Conservation (phyloP, 1,140 invertebrate species). For the Lasaia peninsularis region DNA sequence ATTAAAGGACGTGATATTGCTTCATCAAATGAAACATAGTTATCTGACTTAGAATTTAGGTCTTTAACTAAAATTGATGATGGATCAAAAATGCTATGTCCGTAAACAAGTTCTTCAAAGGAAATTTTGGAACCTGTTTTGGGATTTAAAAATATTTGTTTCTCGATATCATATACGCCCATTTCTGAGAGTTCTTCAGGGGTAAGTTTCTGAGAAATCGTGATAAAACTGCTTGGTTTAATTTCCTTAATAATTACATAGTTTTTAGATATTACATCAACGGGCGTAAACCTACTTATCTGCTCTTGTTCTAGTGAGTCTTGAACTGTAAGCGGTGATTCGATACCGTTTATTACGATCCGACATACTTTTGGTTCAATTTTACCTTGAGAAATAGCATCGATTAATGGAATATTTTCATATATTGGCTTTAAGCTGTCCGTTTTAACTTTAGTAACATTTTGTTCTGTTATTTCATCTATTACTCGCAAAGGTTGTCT, state of each 20-base stretch:
- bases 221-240: slow-evolving; percentile 54
- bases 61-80: slow-evolving; percentile 88
- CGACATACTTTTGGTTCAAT: slow-evolving; percentile 86
- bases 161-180: slow-evolving; percentile 86
- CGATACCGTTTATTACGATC: slow-evolving; percentile 78
- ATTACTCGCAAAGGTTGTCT: slow-evolving; percentile 66
- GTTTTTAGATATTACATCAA: slow-evolving; percentile 77
- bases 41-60: slow-evolving; percentile 80
- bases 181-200: slow-evolving; percentile 82
- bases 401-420: slow-evolving; percentile 78
- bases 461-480: slow-evolving; percentile 69
- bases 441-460: slow-evolving; percentile 50
- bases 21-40: slow-evolving; percentile 84
- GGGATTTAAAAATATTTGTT: slow-evolving; percentile 88
- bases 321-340: slow-evolving; percentile 79
- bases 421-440: slow-evolving; percentile 43
- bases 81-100: slow-evolving; percentile 85
- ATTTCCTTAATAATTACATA: slow-evolving; percentile 57
- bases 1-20: slow-evolving; percentile 86
- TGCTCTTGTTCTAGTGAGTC: slow-evolving; percentile 81
- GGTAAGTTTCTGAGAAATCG: slow-evolving; percentile 79
- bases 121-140: slow-evolving; percentile 84
- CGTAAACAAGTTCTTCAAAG: slow-evolving; percentile 87
- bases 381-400: slow-evolving; percentile 85
- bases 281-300: slow-evolving; percentile 82